Evolutionary conservation across 92 coral and sea anemone species (phyloP), one percentile per base, ranked within the genome.

Genomic region (Epizoanthus rinbou): DNA sequence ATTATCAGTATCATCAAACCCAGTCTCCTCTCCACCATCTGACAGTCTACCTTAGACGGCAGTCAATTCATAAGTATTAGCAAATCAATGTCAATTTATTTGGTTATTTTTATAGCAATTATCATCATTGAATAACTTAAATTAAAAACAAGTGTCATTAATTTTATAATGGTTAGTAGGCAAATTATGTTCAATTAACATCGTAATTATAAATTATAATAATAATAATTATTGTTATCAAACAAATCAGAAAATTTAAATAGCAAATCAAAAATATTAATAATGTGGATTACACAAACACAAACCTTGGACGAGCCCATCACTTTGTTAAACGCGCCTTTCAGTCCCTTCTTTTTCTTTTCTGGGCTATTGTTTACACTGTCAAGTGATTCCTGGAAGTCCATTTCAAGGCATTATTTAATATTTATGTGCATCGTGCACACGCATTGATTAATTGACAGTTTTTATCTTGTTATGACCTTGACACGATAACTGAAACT

Each of bases 281-380:
- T 11, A 78, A 11, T 13, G 70, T 60, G 82, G 65, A 65, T 41
- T 76, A 19, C 64, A 31, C 62, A 35, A 73, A 23, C 88, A 93
- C 98, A 89, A 93, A 94, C 98, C 98, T 94, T 94, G 23, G 92
- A 90, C 79, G 88, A 86, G 73, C 85, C 86, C 76, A 82, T 88
- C 67, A 91, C 93, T 86, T 89, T 92, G 88, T 85, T 86, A 50
- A 94, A 86, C 1, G 96, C 95, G 80, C 94, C 98, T 69, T 94
- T 94, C 56, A 92, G 43, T 43, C 96, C 96, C 63, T 94, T 94
- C 94, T 92, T 94, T 90, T 94, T 94, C 98, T 94, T 94, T 82
- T 93, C 95, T 13, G 95, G 95, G 59, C 91, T 90, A 85, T 67
- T 85, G 88, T 85, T 90, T 85, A 89, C 85, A 73, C 91, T 89